Percentiles rank a stretch among this genome's conserved stretches.
These are phyloP conservation scores for Trichopria drosophilae DNA, from an alignment of 2,888 invertebrate genomes.

Conservation along the genomic window DNA sequence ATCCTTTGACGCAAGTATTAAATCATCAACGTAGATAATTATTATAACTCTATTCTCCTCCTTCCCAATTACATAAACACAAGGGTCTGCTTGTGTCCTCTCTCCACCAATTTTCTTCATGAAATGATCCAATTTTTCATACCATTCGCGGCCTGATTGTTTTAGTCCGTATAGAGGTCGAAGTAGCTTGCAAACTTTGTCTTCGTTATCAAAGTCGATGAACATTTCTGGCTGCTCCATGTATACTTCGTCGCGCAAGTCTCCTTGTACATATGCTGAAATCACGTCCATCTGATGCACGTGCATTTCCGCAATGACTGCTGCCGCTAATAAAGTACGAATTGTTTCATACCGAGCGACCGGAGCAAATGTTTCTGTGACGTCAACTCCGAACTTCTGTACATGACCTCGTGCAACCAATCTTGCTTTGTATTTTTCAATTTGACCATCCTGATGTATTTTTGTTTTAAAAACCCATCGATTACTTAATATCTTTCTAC, in stretches of 20 bases:
- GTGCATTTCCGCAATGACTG: conserved; percentile 35
- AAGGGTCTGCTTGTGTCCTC: conserved; percentile 29
- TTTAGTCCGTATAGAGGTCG: conserved; percentile 34
- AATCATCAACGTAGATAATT: conserved; percentile 28
- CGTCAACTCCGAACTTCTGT: conserved; percentile 33
- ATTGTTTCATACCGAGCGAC: conserved; percentile 37
- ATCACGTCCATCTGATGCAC: conserved; percentile 39
- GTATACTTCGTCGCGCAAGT: conserved; percentile 30
- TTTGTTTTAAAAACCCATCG: conserved; percentile 35
- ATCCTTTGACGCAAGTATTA: conserved; percentile 20
- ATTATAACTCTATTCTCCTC: conserved; percentile 17
- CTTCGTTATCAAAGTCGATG: conserved; percentile 16
- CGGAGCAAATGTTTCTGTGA: conserved; percentile 36
- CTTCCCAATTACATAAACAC: conserved; percentile 28
- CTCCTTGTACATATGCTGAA: conserved; percentile 34
- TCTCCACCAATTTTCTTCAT: conserved; percentile 7
- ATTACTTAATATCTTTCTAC: conserved; percentile 29
- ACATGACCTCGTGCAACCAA: conserved; percentile 36
- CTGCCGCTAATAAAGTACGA: conserved; percentile 31
- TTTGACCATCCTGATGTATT: conserved; percentile 21
- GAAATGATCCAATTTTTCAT: conserved; percentile 21
- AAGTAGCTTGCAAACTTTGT: conserved; percentile 32
- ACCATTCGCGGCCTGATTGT: conserved; percentile 32
- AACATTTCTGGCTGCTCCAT: conserved; percentile 34
- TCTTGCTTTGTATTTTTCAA: conserved; percentile 34